phyloP scores from a whole-genome alignment of 2,797 vertebrate species.

The Coccyzus lansbergi region DNA sequence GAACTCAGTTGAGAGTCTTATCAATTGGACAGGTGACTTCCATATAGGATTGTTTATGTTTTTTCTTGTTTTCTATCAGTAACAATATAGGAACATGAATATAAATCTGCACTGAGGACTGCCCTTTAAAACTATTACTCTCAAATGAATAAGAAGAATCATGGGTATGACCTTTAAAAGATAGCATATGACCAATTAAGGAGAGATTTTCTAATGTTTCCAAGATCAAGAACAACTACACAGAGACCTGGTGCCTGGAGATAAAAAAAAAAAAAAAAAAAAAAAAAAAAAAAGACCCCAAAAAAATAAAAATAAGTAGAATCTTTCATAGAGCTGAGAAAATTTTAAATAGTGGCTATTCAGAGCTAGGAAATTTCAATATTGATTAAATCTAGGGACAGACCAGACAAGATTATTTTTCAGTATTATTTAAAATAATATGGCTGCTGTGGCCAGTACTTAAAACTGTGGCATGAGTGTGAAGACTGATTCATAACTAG shows the following conservation, averaged over 20 bases:
- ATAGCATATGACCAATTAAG: slow-evolving; percentile 32
- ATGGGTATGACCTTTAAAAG: slow-evolving; percentile 53
- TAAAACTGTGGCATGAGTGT: rapidly evolving
- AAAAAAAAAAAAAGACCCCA: too few species aligned
- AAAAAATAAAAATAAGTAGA: too few species aligned
- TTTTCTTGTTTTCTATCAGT: neutral
- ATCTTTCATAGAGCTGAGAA: neutral
- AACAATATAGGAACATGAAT: neutral
- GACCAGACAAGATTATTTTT: neutral
- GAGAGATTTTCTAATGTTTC: slow-evolving; percentile 9
- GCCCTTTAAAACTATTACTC: slow-evolving; percentile 33
- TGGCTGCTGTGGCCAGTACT: neutral
- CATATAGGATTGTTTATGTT: neutral
- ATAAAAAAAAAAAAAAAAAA: neutral
- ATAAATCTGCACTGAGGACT: slow-evolving; percentile 17
- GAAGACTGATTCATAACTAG: neutral
- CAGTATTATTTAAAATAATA: neutral
- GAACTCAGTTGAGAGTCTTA: neutral
- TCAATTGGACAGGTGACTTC: neutral
- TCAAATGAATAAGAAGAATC: slow-evolving; percentile 25
- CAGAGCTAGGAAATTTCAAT: neutral
- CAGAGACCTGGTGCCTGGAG: neutral
- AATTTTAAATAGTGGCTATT: neutral
- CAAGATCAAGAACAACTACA: neutral
- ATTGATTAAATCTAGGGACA: neutral